Evolutionary conservation across 1,140 invertebrate genomes (phyloP), one percentile per base, ranked within the genome.

Genomic region (Drosophila bipectinata): DNA sequence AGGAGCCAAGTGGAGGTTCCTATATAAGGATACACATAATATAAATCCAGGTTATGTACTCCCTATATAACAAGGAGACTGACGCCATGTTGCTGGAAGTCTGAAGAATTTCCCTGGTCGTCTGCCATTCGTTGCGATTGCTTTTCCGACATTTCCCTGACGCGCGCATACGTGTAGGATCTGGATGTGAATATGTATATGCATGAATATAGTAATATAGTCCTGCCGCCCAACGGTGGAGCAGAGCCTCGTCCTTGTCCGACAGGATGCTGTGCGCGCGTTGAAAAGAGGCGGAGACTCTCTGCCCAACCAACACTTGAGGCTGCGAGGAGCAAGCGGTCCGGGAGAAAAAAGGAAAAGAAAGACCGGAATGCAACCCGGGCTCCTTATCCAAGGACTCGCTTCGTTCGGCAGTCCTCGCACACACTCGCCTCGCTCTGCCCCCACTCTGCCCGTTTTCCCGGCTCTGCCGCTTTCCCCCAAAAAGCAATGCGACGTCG

Each of bases 201-300:
- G 63, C n/a, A 60, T 44, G 61, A 52, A 52, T 54, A 63, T 60
- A 53, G 53, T 34, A 52, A 52, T 54, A 63, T 60, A 53, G 53
- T 34, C 32, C 48, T 57, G 76, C 68, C 51, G 14, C 58, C 54
- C 66, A 66, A 74, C 63, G 52, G 68, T 63, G 53, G 53, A 59
- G 54, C 54, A 56, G 41, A 44, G 54, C 45, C 67, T 57, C 45
- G 77, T 73, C 51, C 71, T 73, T 56, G 52, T 62, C 53, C 71
- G 56, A 57, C 66, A 69, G 82, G 82, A 85, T 87, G 82, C 82
- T 87, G 82, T 64, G 90, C 89, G 90, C 90, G 90, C 85, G 90
- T 91, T 84, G 85, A 90, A 91, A 91, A 90, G 76, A 91, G 90
- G 90, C 89, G 90, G 90, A 91, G 90, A 77, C 87, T 88, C 52